These are phyloP conservation scores for Mesocentrotus franciscanus DNA, from an alignment of 53 echinoderm and acorn worm genomes.

Conservation along the genomic window DNA sequence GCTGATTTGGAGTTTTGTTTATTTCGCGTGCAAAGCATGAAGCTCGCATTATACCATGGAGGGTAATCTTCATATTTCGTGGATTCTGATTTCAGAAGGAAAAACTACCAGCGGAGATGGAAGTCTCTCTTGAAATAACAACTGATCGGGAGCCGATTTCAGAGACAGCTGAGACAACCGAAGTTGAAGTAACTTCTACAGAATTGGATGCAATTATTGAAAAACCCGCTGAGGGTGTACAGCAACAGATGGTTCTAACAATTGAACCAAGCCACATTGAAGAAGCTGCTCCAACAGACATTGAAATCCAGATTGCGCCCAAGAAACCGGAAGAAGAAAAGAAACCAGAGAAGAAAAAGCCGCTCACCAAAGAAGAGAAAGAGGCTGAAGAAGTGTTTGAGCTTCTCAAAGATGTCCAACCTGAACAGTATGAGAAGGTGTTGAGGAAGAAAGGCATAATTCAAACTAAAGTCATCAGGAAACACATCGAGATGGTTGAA, in stretches of 20 bases:
- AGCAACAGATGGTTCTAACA: slow-evolving; percentile 2
- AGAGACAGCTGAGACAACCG: background rate
- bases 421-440: background rate
- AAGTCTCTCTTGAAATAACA: slow-evolving; percentile 55
- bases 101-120: slow-evolving; percentile 51
- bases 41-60: background rate
- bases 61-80: background rate
- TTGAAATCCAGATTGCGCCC: slow-evolving; percentile 40
- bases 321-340: slow-evolving; percentile 34
- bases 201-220: background rate
- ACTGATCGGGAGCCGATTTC: background rate
- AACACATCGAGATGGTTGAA: too few species aligned
- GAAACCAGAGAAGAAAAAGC: background rate
- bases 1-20: background rate
- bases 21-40: slow-evolving; percentile 55
- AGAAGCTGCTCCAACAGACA: slow-evolving; percentile 58
- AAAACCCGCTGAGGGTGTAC: background rate
- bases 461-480: slow-evolving; percentile 67
- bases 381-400: slow-evolving; percentile 75
- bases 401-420: slow-evolving; percentile 76
- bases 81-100: slow-evolving; percentile 31
- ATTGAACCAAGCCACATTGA: slow-evolving; percentile 34
- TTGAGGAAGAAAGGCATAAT: slow-evolving; percentile 15
- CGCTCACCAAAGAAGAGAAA: slow-evolving; percentile 39
- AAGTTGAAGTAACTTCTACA: background rate